Evolutionary conservation across 2,888 invertebrate genomes (phyloP), one percentile per base, ranked within the genome.

Genomic region (Schrankia costaestrigalis): DNA sequence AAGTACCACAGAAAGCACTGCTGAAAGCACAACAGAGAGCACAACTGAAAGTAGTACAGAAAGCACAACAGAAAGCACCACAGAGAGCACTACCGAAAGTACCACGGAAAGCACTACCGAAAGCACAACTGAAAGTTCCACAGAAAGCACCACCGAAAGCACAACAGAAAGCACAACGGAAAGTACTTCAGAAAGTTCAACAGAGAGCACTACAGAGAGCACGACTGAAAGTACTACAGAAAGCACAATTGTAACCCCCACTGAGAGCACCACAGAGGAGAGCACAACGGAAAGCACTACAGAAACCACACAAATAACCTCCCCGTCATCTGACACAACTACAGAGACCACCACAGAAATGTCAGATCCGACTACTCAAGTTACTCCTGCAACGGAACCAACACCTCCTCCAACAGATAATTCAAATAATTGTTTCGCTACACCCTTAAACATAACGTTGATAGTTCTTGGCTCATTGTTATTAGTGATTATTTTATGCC

Each of bases 381-480:
- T 15, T n/a, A 9, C 28, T 1, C n/a, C 34, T 11, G 34, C 14
- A 3, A 31, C 34, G 1, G 35, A 33, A 15, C 30, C 44, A 11
- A 35, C 43, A 26, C 25, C 33, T n/a, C 17, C 26, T n/a, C 13
- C 34, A 11, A 10, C 3, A 10, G 26, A 21, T 5, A 9, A 25
- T 4, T 5, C 23, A 21, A 22, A 31, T 5, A 22, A 31, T 2
- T 26, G 44, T 15, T 56, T 66, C 22, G 60, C 64, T 49, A 58
- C 41, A 5, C 50, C 64, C 1, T 30, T 66, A 2, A 53, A 46
- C 6, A 63, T 66, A 21, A 33, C 52, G 10, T 36, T 55, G 26
- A 30, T 57, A 5, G 46, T 44, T 15, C 13, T 62, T 6, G 22
- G 51, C 21, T 48, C 40, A 9, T 30, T 62, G 3, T 39, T 52